Conservation (phyloP, 2,888 invertebrate genomes). For the Chironomus riparius region DNA sequence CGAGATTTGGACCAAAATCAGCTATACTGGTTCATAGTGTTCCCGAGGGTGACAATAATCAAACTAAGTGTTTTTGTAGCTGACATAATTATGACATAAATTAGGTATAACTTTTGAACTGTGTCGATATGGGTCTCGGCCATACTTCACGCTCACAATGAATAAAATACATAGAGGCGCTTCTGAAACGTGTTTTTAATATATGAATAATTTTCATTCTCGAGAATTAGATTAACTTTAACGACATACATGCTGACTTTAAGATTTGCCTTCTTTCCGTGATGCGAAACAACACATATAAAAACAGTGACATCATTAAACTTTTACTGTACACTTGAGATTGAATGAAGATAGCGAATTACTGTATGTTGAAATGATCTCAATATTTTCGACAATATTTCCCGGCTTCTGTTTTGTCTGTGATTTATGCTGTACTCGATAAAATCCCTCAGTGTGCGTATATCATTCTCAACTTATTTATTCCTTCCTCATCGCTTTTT, state of each 20-base stretch:
- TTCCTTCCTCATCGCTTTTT: too few species aligned
- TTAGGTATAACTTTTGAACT: too few species aligned
- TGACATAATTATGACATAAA: too few species aligned
- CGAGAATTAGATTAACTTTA: not conserved
- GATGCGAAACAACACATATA: too few species aligned
- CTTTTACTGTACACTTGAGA: not conserved
- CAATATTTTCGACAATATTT: not conserved
- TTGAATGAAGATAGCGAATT: not conserved
- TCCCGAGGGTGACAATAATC: too few species aligned
- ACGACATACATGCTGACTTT: not conserved
- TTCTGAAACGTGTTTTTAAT: too few species aligned
- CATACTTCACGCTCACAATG: too few species aligned
- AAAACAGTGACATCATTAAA: not conserved
- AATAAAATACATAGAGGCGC: too few species aligned
- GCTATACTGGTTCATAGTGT: too few species aligned
- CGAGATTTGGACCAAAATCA: too few species aligned
- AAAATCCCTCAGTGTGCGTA: not conserved
- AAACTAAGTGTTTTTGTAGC: too few species aligned
- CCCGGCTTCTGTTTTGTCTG: not conserved
- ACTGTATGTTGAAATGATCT: not conserved
- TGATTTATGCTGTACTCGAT: not conserved
- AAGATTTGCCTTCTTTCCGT: not conserved
- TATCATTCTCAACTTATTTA: not conserved
- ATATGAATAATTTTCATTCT: not conserved
- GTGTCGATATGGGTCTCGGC: too few species aligned